Evolutionary conservation across 2,797 vertebrate species (phyloP).

Genomic region (Pseudochirops cupreus): DNA sequence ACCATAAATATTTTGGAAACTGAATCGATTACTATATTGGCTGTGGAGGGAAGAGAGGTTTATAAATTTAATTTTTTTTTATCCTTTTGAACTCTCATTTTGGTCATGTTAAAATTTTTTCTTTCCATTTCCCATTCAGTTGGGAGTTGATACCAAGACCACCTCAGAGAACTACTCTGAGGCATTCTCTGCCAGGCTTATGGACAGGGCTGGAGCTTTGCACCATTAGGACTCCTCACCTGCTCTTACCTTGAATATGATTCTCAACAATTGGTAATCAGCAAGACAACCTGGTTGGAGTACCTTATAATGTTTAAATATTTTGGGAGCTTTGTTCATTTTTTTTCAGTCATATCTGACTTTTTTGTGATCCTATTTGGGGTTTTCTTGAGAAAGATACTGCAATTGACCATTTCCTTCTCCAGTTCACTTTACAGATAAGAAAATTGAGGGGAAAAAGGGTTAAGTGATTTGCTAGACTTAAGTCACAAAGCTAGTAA

Average conservation of each 20-base stretch:
- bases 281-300: neutral
- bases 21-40: slow-evolving; percentile 29
- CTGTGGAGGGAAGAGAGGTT: neutral
- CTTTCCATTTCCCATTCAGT: neutral
- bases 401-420: neutral
- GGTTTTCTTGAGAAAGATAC: neutral
- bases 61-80: slow-evolving; percentile 30
- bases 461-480: neutral
- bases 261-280: neutral
- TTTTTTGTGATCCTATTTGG: neutral
- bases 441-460: neutral
- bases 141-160: neutral
- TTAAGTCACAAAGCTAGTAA: neutral
- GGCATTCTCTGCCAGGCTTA: neutral
- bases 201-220: neutral
- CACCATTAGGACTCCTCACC: neutral
- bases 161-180: neutral
- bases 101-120: neutral
- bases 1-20: slow-evolving; percentile 57
- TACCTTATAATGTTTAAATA: neutral
- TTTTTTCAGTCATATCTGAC: neutral
- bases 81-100: neutral
- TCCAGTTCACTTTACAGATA: neutral
- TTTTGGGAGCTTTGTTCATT: neutral
- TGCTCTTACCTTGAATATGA: neutral